A percentile compares a stretch with the other conserved stretches of the same genome.
These are phyloP conservation scores for Elaphurus davidianus DNA, from an alignment of 2,113 vertebrate genomes.

Conservation along the genomic window DNA sequence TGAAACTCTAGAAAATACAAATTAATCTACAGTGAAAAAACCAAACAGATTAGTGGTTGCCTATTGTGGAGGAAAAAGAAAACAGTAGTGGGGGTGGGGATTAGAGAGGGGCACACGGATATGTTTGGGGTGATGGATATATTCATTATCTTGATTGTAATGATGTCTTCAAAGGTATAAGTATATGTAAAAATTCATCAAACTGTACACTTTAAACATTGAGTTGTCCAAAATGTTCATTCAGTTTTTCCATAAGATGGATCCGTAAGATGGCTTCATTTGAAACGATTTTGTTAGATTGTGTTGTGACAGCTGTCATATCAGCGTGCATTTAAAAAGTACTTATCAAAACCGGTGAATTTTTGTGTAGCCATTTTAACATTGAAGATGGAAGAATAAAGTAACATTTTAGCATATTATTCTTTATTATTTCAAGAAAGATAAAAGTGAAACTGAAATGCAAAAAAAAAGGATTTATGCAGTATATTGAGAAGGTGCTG, in stretches of 20 bases:
- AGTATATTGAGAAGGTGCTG: not conserved
- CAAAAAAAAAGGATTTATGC: not conserved
- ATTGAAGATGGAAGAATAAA: not conserved
- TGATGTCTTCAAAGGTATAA: not conserved
- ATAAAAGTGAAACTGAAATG: not conserved
- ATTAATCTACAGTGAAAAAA: not conserved
- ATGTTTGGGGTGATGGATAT: not conserved
- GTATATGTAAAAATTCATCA: not conserved
- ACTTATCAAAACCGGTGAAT: not conserved
- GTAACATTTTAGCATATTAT: not conserved
- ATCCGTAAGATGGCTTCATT: not conserved
- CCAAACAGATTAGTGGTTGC: not conserved
- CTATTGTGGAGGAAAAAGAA: not conserved
- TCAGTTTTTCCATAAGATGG: not conserved
- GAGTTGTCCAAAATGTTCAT: not conserved
- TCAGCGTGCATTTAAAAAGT: not conserved
- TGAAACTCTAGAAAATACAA: conserved; percentile 20
- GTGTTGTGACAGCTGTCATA: not conserved
- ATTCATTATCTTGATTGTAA: not conserved
- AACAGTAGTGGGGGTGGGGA: not conserved
- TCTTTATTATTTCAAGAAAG: not conserved
- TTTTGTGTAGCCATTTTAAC: not conserved
- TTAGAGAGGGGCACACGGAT: not conserved
- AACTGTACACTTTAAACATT: not conserved
- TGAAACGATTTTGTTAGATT: not conserved